These are phyloP conservation scores for Barnardius zonarius DNA, from an alignment of 2,113 vertebrate species.

Conservation along the genomic window DNA sequence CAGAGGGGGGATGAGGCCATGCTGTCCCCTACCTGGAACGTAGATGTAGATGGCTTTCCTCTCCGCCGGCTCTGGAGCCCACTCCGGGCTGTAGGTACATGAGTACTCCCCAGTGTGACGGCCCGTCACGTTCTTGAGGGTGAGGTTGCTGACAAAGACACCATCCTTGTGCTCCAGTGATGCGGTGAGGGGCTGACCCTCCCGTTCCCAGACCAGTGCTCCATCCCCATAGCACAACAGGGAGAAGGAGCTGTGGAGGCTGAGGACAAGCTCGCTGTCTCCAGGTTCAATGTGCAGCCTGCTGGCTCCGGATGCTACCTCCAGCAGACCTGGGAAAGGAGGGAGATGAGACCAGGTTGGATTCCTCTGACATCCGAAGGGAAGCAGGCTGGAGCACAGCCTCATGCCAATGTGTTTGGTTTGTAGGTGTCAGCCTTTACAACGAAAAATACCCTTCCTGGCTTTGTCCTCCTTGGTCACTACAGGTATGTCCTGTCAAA, in stretches of 20 bases:
- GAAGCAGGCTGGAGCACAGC: background rate
- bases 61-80: slow-evolving; percentile 37
- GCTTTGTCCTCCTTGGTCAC: background rate
- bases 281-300: slow-evolving; percentile 76
- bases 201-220: slow-evolving; percentile 75
- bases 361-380: background rate
- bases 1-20: background rate
- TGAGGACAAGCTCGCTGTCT: slow-evolving; percentile 75
- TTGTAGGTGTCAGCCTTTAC: background rate
- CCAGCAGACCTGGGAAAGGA: slow-evolving; percentile 54
- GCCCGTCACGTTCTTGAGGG: slow-evolving; percentile 79
- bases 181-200: background rate
- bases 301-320: background rate
- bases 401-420: background rate
- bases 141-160: slow-evolving; percentile 75
- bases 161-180: background rate
- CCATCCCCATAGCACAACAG: slow-evolving; percentile 79
- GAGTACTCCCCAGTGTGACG: slow-evolving; percentile 84
- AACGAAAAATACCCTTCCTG: background rate
- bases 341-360: background rate
- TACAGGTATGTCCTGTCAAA: background rate
- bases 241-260: slow-evolving; percentile 74
- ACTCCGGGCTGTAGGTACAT: slow-evolving; percentile 71
- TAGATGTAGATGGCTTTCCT: slow-evolving; percentile 79
- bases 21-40: slow-evolving; percentile 82